Conservation (phyloP, 2,113 vertebrate species). For the Eulacestoma nigropectus region DNA sequence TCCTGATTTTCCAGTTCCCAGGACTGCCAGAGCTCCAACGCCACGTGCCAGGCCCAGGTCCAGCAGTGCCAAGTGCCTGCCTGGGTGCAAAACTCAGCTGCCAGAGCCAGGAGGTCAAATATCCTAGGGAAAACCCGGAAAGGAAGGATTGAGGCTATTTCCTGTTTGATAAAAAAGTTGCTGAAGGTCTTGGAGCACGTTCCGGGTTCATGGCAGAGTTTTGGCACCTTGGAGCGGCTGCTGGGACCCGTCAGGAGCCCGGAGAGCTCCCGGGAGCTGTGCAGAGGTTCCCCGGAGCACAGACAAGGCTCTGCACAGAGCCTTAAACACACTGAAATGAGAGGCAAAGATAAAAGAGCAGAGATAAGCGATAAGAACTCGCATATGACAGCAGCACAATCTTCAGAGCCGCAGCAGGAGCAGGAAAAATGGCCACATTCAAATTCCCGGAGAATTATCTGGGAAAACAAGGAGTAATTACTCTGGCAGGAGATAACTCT, state of each 20-base stretch:
- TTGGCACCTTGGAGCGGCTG: not conserved
- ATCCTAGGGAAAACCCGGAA: not conserved
- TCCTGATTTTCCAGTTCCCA: not conserved
- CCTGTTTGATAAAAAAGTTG: not conserved
- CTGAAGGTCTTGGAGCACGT: not conserved
- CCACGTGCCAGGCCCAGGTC: fast-evolving
- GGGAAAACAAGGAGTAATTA: conserved; percentile 46
- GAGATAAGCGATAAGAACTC: conserved; percentile 38
- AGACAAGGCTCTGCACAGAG: not conserved
- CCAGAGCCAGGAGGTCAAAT: not conserved
- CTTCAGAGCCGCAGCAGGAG: not conserved
- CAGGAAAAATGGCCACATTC: conserved; percentile 29
- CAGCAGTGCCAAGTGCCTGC: not conserved
- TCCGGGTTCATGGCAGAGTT: not conserved
- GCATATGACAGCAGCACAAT: not conserved
- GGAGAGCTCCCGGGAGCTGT: not conserved
- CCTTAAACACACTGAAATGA: conserved; percentile 23
- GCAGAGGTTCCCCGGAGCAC: not conserved
- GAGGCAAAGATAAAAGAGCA: conserved; percentile 39
- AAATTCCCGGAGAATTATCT: not conserved
- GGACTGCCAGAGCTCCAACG: not conserved
- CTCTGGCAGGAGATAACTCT: not conserved
- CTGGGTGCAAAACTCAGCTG: not conserved
- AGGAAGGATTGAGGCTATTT: not conserved
- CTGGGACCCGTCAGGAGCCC: not conserved